These are phyloP conservation scores for Coracopsis vasa DNA, from an alignment of 2,113 vertebrate genomes.

Conservation along the genomic window DNA sequence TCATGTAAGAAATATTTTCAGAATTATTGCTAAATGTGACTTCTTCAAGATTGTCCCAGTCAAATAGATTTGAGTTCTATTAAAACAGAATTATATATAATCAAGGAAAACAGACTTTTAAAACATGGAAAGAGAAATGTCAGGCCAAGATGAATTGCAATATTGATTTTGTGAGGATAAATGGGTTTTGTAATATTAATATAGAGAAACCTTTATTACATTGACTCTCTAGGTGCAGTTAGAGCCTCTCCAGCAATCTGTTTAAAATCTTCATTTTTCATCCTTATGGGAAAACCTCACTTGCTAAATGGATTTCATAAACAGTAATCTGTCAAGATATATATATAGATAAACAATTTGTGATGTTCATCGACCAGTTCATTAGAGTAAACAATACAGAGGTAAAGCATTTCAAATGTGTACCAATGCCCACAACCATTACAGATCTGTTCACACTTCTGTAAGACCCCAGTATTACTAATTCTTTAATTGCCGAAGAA, in stretches of 20 bases:
- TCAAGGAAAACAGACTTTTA: constrained; percentile 71
- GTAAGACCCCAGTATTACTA: background rate
- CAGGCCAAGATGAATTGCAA: constrained; percentile 78
- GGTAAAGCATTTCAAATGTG: constrained; percentile 9
- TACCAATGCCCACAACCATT: background rate
- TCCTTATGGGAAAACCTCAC: constrained; percentile 81
- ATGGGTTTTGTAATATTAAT: constrained; percentile 90
- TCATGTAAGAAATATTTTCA: constrained; percentile 21
- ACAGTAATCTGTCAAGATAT: constrained; percentile 79
- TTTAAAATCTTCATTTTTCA: constrained; percentile 88
- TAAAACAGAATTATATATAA: constrained; percentile 72
- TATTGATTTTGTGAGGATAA: constrained; percentile 88
- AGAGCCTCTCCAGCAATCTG: constrained; percentile 79
- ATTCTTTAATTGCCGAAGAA: background rate
- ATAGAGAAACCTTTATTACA: constrained; percentile 89
- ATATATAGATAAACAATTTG: constrained; percentile 86
- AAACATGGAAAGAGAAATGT: constrained; percentile 70
- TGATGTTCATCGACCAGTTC: constrained; percentile 80
- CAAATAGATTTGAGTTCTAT: constrained; percentile 66
- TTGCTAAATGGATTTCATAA: constrained; percentile 83
- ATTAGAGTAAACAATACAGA: constrained; percentile 74
- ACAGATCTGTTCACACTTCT: background rate
- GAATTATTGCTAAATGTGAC: constrained; percentile 15
- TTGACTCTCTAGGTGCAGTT: constrained; percentile 79
- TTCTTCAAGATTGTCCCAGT: constrained; percentile 18